phyloP scores from a whole-genome alignment of 1,140 invertebrate genomes.

The Chrysomallon squamiferum region DNA sequence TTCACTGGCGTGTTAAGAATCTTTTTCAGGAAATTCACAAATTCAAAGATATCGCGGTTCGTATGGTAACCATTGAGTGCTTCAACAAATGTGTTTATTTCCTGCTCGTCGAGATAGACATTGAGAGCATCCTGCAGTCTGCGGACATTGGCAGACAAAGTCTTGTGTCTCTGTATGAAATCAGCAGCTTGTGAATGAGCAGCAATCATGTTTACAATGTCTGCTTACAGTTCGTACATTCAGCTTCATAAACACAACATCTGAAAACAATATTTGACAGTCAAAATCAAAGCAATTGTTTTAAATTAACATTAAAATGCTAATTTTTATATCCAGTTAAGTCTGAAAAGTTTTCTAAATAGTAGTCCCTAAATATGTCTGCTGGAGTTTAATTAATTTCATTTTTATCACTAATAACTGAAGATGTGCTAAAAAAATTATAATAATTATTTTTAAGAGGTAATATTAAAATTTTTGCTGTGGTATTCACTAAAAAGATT shows the following conservation, averaged over 20 bases:
- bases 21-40: constrained; percentile 33
- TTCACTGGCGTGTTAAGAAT: constrained; percentile 43
- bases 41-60: constrained; percentile 32
- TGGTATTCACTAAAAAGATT: too few relatives aligned
- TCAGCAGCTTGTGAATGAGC: constrained; percentile 6
- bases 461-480: too few relatives aligned
- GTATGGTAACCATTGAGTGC: constrained; percentile 38
- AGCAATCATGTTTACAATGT: constrained; percentile 15
- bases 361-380: too few relatives aligned
- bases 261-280: background rate
- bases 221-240: background rate
- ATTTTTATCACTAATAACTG: too few relatives aligned
- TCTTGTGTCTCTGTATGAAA: background rate
- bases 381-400: too few relatives aligned
- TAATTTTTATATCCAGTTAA: too few relatives aligned
- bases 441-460: too few relatives aligned
- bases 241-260: background rate
- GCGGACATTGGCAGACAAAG: constrained; percentile 30
- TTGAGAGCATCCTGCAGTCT: constrained; percentile 40
- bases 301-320: too few relatives aligned
- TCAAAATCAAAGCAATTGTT: too few relatives aligned
- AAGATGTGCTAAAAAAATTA: too few relatives aligned
- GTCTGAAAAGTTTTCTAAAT: too few relatives aligned
- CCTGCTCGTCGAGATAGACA: constrained; percentile 31
- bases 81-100: constrained; percentile 37